phyloP scores from a whole-genome alignment of 2,797 vertebrate genomes.

The Naso thynnoides region DNA sequence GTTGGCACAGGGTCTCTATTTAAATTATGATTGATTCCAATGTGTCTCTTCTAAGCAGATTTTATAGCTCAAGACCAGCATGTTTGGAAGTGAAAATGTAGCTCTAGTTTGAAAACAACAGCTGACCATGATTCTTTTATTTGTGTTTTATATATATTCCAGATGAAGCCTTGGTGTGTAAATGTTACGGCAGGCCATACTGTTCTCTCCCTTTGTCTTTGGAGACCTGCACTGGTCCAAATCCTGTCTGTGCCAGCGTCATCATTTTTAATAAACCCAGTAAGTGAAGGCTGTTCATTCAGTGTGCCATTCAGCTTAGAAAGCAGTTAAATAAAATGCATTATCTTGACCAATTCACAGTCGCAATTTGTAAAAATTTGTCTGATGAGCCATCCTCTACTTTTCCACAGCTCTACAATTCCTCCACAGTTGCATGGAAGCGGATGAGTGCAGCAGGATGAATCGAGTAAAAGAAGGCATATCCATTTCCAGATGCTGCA shows the following conservation, averaged over 20 bases:
- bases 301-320: neutral
- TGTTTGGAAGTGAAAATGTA: no score
- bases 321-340: neutral
- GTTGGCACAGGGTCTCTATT: no score
- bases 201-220: neutral
- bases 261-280: neutral
- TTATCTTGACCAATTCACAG: neutral
- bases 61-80: no score
- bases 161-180: neutral
- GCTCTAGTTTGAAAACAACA: no score
- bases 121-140: neutral
- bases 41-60: no score
- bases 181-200: no score
- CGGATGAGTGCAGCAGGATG: neutral
- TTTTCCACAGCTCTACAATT: constrained; percentile 13
- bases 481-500: constrained; percentile 18
- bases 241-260: constrained; percentile 14
- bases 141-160: no score
- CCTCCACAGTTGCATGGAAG: constrained; percentile 9
- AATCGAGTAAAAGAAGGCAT: neutral
- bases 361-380: neutral
- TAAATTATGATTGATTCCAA: no score
- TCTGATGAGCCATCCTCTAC: neutral
- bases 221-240: constrained; percentile 1
- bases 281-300: constrained; percentile 1